Base-by-base conservation (phyloP, 2,888 invertebrate species). In the Dryococelus australis region DNA sequence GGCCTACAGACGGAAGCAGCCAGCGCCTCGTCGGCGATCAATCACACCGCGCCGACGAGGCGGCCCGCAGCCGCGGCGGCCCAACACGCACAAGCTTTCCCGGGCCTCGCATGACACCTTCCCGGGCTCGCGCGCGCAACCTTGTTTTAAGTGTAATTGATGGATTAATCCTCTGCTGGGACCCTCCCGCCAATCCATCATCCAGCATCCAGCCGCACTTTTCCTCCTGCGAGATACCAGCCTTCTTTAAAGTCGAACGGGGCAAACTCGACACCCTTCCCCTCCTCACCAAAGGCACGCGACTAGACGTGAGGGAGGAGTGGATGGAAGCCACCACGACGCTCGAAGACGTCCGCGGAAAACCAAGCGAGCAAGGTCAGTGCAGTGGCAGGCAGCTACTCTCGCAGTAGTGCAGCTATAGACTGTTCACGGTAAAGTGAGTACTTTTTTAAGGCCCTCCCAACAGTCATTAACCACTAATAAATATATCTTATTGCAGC, bases 71-170 rank as follows among this genome's bases (percentile, higher is more conserved):
- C 85, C 43, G 47, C n/a, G 24, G 43, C 24, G 84, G 24, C 43
- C 85, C n/a, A 65, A 65, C 65, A 65, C n/a, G 65, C 65, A n/a
- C 12, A 65, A 65, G 65, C 65, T 65, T 65, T 65, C 65, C 65
- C 20, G 65, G 1, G 65, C 24, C 65, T 20, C 53, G 86, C 81
- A 86, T 86, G 86, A 35, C 84, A 86, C 86, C 87, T 87, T 87
- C 86, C 85, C n/a, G 35, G 2, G 35, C 35, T 35, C 51, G 20
- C 51, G 4, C 12, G 51, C 12, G 65, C 87, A n/a, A n/a, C n/a
- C n/a, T 88, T 87, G 87, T 88, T 88, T 86, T 87, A 88, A 87
- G 86, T 43, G 88, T 88, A 88, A 88, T 88, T 88, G 88, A 88
- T 88, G 87, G 88, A 88, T 88, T 86, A 86, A 86, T 84, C 86